These are phyloP conservation scores for Hippopotamyrus pictus DNA, from an alignment of 2,797 vertebrate species.

Conservation along the genomic window DNA sequence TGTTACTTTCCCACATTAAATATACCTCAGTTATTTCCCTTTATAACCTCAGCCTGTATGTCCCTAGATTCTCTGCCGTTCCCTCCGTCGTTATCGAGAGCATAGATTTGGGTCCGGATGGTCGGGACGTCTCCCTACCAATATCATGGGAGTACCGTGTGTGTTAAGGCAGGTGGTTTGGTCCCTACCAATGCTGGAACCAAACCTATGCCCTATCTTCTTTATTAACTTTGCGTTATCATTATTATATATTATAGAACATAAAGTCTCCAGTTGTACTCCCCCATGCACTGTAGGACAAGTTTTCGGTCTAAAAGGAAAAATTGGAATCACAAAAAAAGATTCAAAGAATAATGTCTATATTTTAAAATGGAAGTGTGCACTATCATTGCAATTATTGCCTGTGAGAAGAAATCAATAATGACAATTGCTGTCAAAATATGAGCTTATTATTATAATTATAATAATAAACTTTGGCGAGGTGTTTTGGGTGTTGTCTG, in stretches of 20 bases:
- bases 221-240: conserved; percentile 47
- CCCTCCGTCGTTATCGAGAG: neutral
- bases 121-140: neutral
- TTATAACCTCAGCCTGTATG: neutral
- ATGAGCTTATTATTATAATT: conserved; percentile 25
- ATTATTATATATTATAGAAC: conserved; percentile 52
- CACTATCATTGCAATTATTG: conserved; percentile 68
- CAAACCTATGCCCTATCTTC: conserved; percentile 16
- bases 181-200: neutral
- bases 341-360: conserved; percentile 61
- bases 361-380: conserved; percentile 67
- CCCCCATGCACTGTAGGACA: conserved; percentile 43
- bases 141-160: neutral
- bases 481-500: conserved; percentile 14
- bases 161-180: neutral
- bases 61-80: conserved; percentile 31
- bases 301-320: conserved; percentile 41
- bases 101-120: neutral
- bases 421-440: conserved; percentile 50
- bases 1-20: conserved; percentile 31
- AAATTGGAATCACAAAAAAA: conserved; percentile 37
- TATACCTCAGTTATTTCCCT: conserved; percentile 26
- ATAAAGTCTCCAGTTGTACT: conserved; percentile 55
- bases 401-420: conserved; percentile 69
- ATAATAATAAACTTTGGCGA: conserved; percentile 29